Evolutionary conservation across 2,797 vertebrate species (phyloP).

Genomic region (Bradypus variegatus): DNA sequence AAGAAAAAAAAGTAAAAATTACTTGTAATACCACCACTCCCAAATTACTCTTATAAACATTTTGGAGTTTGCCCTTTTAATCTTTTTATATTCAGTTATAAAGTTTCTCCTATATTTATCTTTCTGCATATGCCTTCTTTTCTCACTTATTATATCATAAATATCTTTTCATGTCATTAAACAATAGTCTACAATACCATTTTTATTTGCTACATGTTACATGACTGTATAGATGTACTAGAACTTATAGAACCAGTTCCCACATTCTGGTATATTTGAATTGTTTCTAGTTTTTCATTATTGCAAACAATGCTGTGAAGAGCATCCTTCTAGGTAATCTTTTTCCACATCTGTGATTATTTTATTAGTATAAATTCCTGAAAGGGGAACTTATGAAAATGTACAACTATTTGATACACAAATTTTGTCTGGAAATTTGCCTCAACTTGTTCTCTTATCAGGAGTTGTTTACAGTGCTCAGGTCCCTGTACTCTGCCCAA

Average conservation of each 20-base stretch:
- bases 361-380: background rate
- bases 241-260: background rate
- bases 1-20: background rate
- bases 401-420: background rate
- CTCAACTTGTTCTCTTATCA: background rate
- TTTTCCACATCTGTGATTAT: background rate
- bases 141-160: background rate
- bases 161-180: background rate
- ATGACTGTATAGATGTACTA: background rate
- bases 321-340: background rate
- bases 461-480: background rate
- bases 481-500: background rate
- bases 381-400: background rate
- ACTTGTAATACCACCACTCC: background rate
- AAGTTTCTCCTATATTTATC: background rate
- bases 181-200: background rate
- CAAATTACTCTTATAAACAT: background rate
- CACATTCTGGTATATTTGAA: background rate
- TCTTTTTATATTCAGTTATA: background rate
- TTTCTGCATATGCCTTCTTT: background rate
- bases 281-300: background rate
- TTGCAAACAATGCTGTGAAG: background rate
- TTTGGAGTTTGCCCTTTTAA: background rate
- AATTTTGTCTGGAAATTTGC: background rate
- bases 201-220: background rate